These are phyloP conservation scores for Catharus fuscescens DNA, from an alignment of 2,113 vertebrate genomes.

Conservation along the genomic window DNA sequence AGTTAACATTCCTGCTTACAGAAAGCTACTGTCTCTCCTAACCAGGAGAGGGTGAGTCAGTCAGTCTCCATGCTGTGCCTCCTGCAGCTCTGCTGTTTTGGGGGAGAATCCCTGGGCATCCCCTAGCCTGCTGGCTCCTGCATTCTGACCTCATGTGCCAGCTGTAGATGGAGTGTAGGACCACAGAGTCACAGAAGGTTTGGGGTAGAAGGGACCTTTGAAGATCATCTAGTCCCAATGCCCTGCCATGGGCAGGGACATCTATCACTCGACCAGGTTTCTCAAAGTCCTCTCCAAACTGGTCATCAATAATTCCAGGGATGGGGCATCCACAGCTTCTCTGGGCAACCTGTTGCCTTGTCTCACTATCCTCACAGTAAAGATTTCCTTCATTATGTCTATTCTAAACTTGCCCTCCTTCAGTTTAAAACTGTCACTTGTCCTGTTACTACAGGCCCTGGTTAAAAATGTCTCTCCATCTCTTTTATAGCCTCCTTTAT, in stretches of 20 bases:
- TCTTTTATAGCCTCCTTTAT: neutral
- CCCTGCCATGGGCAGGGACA: neutral
- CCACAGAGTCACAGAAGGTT: neutral
- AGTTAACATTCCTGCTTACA: neutral
- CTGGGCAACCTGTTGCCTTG: neutral
- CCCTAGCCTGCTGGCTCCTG: neutral
- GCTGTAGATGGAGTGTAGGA: neutral
- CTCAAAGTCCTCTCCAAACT: neutral
- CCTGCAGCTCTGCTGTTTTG: neutral
- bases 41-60: neutral
- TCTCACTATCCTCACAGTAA: neutral
- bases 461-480: neutral
- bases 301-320: neutral
- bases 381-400: neutral
- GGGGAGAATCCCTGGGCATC: neutral
- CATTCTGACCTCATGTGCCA: accelerated
- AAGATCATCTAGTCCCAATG: neutral
- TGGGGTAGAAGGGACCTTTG: neutral
- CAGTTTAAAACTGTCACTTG: neutral
- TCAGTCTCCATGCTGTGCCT: neutral
- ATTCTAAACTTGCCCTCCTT: neutral
- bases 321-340: neutral
- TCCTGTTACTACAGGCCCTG: neutral
- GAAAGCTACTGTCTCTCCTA: neutral
- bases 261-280: neutral